Evolutionary conservation across 2,888 invertebrate species (phyloP).

Genomic region (Julus scandinavius): DNA sequence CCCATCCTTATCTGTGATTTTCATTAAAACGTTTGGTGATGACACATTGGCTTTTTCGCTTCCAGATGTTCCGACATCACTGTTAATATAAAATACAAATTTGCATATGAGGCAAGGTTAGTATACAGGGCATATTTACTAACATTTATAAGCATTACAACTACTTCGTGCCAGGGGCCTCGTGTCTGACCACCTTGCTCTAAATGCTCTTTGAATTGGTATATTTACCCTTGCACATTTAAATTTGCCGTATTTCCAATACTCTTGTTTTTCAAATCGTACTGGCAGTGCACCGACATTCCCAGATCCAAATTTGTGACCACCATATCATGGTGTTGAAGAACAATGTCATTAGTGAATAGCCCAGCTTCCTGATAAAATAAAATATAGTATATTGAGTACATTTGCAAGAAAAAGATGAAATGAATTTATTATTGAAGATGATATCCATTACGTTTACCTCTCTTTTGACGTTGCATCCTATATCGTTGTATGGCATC

Average conservation of each 20-base stretch:
- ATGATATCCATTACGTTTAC: slow-evolving; percentile 53
- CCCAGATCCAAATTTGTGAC: slow-evolving; percentile 94
- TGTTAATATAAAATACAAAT: slow-evolving; percentile 50
- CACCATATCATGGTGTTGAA: slow-evolving; percentile 93
- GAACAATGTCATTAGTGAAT: slow-evolving; percentile 89
- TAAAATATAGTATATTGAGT: neutral
- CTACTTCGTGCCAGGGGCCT: too few relatives aligned
- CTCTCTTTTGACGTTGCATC: slow-evolving; percentile 91
- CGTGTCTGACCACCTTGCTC: too few relatives aligned
- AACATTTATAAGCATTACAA: neutral
- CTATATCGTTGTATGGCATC: slow-evolving; percentile 91
- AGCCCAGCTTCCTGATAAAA: slow-evolving; percentile 75
- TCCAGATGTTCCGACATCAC: slow-evolving; percentile 83
- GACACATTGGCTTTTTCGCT: slow-evolving; percentile 91
- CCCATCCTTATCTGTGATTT: slow-evolving; percentile 73
- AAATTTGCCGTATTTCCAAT: slow-evolving; percentile 85
- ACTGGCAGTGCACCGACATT: slow-evolving; percentile 91
- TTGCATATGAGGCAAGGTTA: neutral
- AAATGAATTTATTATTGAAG: slow-evolving; percentile 47
- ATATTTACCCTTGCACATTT: slow-evolving; percentile 76
- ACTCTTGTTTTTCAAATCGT: slow-evolving; percentile 92
- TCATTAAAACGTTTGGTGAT: slow-evolving; percentile 93
- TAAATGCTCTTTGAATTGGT: neutral
- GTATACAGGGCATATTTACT: neutral
- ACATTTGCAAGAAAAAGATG: neutral